Conservation (phyloP, 2,113 vertebrate species). For the Syngnathus typhle region DNA sequence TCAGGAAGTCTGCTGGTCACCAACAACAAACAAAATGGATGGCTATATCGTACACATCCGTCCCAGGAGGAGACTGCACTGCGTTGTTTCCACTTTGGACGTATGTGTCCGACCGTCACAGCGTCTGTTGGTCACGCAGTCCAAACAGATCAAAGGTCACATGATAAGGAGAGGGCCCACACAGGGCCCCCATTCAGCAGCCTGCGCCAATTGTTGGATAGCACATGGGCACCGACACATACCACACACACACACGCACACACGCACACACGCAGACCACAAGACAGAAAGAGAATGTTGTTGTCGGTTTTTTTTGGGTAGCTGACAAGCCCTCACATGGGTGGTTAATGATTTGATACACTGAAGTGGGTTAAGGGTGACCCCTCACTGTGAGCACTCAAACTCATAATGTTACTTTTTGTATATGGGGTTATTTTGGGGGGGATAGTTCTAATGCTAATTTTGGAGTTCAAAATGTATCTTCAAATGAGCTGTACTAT, state of each 20-base stretch:
- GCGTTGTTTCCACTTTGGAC: constrained; percentile 5
- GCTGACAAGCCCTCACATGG: neutral
- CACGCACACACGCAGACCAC: neutral
- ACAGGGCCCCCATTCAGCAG: constrained; percentile 56
- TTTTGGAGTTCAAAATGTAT: too few relatives aligned
- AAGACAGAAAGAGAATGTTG: neutral
- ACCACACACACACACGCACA: neutral
- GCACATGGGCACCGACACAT: constrained; percentile 47
- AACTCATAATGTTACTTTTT: too few relatives aligned
- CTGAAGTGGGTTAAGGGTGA: neutral
- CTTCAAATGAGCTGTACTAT: too few relatives aligned
- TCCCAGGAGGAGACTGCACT: neutral
- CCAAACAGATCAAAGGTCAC: constrained; percentile 72
- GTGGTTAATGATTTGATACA: neutral
- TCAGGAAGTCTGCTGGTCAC: neutral
- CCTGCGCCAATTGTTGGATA: constrained; percentile 27
- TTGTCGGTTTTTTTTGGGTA: neutral
- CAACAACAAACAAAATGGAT: neutral
- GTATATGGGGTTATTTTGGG: too few relatives aligned
- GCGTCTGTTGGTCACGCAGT: constrained; percentile 59
- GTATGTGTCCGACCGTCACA: constrained; percentile 15
- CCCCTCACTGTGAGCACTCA: neutral
- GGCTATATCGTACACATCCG: neutral
- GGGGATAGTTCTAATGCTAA: too few relatives aligned
- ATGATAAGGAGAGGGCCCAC: constrained; percentile 61